Base-by-base conservation (phyloP, 2,797 vertebrate genomes). In the Aselliscus stoliczkanus region DNA sequence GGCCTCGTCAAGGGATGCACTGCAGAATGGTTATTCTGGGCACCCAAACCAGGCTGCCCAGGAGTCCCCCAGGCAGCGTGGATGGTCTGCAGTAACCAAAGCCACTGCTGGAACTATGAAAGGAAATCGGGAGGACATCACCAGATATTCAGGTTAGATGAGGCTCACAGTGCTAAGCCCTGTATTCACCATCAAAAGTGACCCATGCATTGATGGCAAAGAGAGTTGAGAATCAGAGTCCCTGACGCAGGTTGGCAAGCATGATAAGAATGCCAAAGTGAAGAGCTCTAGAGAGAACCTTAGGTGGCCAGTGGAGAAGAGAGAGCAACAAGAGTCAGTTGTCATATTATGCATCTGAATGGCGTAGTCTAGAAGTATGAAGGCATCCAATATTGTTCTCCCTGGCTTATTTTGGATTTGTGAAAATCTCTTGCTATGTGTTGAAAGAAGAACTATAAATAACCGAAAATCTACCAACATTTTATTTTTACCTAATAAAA, bases 401-500 rank as follows among this genome's bases (percentile, higher is more conserved):
- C 37, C n/a, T 76, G 31, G 14, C 7, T 82, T 80, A 52, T 31
- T 86, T 72, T 89, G 44, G 9, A 83, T 60, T 82, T 69, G 25
- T 72, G 17, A 60, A 92, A 87, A 27, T 58, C 9, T 42, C 15
- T 31, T 89, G 62, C 85, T 42, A 58, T 20, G 14, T 86, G 8
- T 58, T 79, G 37, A 52, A 69, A 64, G 27, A 83, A 58, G 80
- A 80, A n/a, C 62, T 76, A 31, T 39, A 29, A 77, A 70, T 47
- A 80, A 76, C 20, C 56, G 39, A 93, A 73, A 80, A 54, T 10
- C n/a, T 73, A 93, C 4, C 4, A 72, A 58, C 18, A 90, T 9
- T 25, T 95, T 21, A 58, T 31, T 80, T 62, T 76, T 37, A 54
- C 52, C 50, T 83, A 60, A 37, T 52, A 18, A 65, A 92, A 80